These are phyloP conservation scores for Trisateles emortualis DNA, from an alignment of 2,888 invertebrate genomes.

Conservation along the genomic window DNA sequence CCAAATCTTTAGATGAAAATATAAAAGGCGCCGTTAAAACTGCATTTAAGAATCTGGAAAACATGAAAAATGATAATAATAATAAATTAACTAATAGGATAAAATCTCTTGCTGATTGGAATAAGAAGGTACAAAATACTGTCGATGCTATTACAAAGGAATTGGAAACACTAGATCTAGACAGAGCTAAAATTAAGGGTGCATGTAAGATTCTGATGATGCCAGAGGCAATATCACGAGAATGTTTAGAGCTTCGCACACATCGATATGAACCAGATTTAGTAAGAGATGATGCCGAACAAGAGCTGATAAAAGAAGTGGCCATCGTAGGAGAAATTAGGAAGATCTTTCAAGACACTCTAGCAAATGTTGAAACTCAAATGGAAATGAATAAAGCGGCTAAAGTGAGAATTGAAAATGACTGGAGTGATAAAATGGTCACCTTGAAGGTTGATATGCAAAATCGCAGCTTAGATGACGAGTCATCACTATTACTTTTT, in stretches of 20 bases:
- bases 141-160: slow-evolving; percentile 89
- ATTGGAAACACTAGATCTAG: slow-evolving; percentile 88
- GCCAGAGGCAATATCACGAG: slow-evolving; percentile 90
- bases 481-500: slow-evolving; percentile 89
- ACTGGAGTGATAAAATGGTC: slow-evolving; percentile 96
- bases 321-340: slow-evolving; percentile 91
- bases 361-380: slow-evolving; percentile 90
- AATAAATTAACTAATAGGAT: slow-evolving; percentile 62
- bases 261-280: slow-evolving; percentile 91
- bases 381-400: slow-evolving; percentile 91
- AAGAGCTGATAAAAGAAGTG: slow-evolving; percentile 92
- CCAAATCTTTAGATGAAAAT: slow-evolving; percentile 61
- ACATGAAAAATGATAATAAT: slow-evolving; percentile 81
- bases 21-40: slow-evolving; percentile 86
- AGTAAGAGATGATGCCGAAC: slow-evolving; percentile 92
- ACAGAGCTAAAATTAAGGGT: slow-evolving; percentile 88
- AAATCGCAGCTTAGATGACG: slow-evolving; percentile 89
- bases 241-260: slow-evolving; percentile 91
- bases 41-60: slow-evolving; percentile 86
- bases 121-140: slow-evolving; percentile 88
- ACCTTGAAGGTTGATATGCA: slow-evolving; percentile 90
- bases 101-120: slow-evolving; percentile 88
- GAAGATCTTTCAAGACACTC: slow-evolving; percentile 87
- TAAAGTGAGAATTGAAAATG: slow-evolving; percentile 92
- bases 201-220: slow-evolving; percentile 89